A percentile compares a stretch with the other conserved stretches of the same genome.
Conservation (phyloP, 2,797 vertebrate species). For the Capromys pilorides region DNA sequence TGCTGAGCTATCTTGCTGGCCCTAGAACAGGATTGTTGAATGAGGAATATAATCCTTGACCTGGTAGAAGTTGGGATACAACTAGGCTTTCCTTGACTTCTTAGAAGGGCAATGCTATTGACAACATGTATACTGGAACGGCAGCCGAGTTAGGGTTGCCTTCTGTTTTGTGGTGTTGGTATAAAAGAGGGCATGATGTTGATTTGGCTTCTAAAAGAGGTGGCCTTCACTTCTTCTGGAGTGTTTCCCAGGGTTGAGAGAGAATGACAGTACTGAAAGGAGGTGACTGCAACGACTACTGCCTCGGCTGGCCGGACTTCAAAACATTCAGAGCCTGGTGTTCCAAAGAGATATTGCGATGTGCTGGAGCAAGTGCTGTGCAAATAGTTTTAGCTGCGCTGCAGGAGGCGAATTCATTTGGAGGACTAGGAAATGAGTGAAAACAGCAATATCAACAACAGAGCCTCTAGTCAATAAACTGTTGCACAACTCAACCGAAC, state of each 20-base stretch:
- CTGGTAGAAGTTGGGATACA: not conserved
- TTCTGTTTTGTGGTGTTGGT: constrained; percentile 44
- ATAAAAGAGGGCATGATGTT: constrained; percentile 46
- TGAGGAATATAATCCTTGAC: not conserved
- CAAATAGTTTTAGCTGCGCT: constrained; percentile 67
- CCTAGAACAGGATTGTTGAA: not conserved
- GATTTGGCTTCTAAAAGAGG: constrained; percentile 65
- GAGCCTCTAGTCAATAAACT: constrained; percentile 63
- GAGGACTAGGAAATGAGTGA: constrained; percentile 57
- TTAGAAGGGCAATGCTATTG: not conserved
- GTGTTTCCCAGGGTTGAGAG: constrained; percentile 60
- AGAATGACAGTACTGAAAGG: constrained; percentile 67
- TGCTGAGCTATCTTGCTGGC: too few species aligned
- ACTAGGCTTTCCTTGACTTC: not conserved
- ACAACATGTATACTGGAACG: not conserved
- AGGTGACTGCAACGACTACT: constrained; percentile 64
- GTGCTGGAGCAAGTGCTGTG: constrained; percentile 47
- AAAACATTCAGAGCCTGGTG: constrained; percentile 59
- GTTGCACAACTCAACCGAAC: constrained; percentile 26
- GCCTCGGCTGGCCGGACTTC: constrained; percentile 70
- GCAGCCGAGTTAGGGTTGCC: not conserved
- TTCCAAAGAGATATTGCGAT: constrained; percentile 65
- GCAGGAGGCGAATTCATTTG: constrained; percentile 38
- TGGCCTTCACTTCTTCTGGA: constrained; percentile 52
- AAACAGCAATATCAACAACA: constrained; percentile 35